phyloP scores from a whole-genome alignment of 2,113 vertebrate genomes.

The Phaethornis superciliosus region DNA sequence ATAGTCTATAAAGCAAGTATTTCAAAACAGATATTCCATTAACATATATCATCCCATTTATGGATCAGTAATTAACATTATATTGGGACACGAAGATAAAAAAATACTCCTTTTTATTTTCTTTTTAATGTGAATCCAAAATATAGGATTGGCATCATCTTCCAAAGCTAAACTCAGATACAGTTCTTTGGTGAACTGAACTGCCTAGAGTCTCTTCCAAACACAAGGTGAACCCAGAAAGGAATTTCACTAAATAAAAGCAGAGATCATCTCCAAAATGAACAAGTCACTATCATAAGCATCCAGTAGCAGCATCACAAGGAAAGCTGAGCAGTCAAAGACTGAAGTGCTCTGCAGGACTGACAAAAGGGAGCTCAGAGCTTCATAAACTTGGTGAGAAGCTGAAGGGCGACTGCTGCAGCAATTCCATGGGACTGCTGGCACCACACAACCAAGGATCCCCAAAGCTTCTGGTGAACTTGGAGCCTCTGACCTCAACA shows the following conservation, averaged over 20 bases:
- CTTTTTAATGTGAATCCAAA: not conserved
- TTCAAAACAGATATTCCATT: not conserved
- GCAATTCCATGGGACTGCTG: rapidly evolving
- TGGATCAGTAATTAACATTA: not conserved
- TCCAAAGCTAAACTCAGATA: not conserved
- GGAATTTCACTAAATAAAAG: not conserved
- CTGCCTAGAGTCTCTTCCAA: no score
- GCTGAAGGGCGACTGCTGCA: not conserved
- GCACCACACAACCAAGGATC: not conserved
- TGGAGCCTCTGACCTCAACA: not conserved
- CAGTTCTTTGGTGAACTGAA: not conserved
- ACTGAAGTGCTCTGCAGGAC: not conserved
- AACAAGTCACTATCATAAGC: not conserved
- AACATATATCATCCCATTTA: not conserved
- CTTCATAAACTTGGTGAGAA: rapidly evolving
- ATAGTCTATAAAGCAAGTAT: not conserved
- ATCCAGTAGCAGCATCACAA: not conserved
- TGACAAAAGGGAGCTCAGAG: rapidly evolving
- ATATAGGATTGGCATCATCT: not conserved
- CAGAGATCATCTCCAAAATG: not conserved
- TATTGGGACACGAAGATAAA: not conserved
- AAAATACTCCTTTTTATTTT: not conserved
- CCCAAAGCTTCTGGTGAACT: not conserved
- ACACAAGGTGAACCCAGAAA: not conserved
- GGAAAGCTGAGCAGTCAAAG: not conserved